Evolutionary conservation across 1,140 invertebrate species (phyloP), one percentile per base, ranked within the genome.

Genomic region (Drosophila littoralis): DNA sequence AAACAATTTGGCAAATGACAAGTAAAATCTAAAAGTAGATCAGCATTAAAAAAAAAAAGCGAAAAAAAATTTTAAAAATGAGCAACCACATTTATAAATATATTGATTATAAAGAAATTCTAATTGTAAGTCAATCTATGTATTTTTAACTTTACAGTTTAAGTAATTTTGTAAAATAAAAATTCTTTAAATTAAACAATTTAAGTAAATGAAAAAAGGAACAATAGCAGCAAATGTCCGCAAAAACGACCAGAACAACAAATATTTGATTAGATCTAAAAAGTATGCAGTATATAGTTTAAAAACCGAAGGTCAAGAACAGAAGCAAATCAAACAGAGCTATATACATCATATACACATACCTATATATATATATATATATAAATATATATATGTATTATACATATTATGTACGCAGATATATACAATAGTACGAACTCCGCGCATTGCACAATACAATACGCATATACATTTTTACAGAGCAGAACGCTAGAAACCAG

Each of bases 161-260:
- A 90, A 90, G 85, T 77, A 85, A 90, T 90, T 90, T 90, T 85
- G 86, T 90, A 90, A 90, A 90, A 85, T 86, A 90, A 89, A 85
- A 71, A 80, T 69, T 71, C 70, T 84, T 80, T 79, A 89, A 84
- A 81, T 89, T 78, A 84, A 76, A 79, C 75, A 77, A 78, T 61
- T 74, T 89, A 89, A 89, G 84, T 72, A 45, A 70, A 43, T 42
- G 9, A 52, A 48, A 28, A 38, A 46, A 33, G n/a, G 7, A 48
- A 71, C 68, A 72, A 46, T 59, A 82, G 66, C 79, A 73, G 79
- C 33, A 69, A 60, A 46, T 77, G 67, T 70, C 79, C 74, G 63
- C 22, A 73, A 75, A 77, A 54, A 51, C 38, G 66, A 71, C 57
- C 74, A 75, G 54, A 61, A 59, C 59, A 52, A 48, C 48, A 50